A percentile compares a stretch with the other conserved stretches of the same genome.
These are phyloP conservation scores for Halcyon leucocephala DNA, from an alignment of 2,797 vertebrate species.

Conservation along the genomic window DNA sequence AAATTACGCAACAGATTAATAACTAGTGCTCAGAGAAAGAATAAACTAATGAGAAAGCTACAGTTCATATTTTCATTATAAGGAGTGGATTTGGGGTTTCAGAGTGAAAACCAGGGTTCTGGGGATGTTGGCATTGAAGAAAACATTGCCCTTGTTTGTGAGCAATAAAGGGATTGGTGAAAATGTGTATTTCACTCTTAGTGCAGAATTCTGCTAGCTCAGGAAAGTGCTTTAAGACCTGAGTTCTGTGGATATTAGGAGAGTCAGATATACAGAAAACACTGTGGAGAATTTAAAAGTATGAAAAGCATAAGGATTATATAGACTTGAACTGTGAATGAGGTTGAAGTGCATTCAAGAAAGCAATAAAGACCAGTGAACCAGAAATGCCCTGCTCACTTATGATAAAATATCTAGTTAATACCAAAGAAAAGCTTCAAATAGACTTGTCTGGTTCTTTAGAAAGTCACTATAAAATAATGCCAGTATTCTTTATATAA, in stretches of 20 bases:
- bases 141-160: neutral
- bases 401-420: conserved; percentile 81
- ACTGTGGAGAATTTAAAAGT: conserved; percentile 70
- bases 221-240: neutral
- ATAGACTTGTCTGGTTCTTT: conserved; percentile 74
- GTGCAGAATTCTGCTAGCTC: conserved; percentile 36
- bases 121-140: neutral
- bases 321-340: conserved; percentile 71
- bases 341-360: conserved; percentile 76
- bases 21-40: neutral
- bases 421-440: conserved; percentile 78
- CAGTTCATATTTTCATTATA: neutral
- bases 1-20: neutral
- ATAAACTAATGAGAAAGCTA: neutral
- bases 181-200: conserved; percentile 18
- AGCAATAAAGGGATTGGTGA: neutral
- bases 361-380: conserved; percentile 77
- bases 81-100: neutral
- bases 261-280: conserved; percentile 56
- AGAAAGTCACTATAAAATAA: conserved; percentile 78
- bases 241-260: conserved; percentile 32
- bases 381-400: conserved; percentile 78
- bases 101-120: neutral
- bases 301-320: conserved; percentile 76
- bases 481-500: conserved; percentile 60